These are phyloP conservation scores for Protonibea diacanthus DNA, from an alignment of 2,797 vertebrate genomes.

Conservation along the genomic window DNA sequence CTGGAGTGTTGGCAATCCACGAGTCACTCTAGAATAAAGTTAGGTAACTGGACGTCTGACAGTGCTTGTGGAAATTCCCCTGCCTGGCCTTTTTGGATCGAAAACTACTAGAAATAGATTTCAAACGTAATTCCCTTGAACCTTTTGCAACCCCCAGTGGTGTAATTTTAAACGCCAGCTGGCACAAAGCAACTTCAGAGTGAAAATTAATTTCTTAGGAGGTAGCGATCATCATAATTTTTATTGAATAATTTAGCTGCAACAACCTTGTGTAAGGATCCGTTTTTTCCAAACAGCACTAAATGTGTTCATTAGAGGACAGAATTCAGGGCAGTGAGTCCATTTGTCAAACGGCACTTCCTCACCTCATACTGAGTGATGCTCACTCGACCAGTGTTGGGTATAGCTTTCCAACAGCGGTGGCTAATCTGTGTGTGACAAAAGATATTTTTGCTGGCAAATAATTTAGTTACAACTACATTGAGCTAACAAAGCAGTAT, in stretches of 20 bases:
- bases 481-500: conserved; percentile 68
- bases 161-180: conserved; percentile 35
- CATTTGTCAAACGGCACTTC: conserved; percentile 81
- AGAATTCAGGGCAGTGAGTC: conserved; percentile 65
- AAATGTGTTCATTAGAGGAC: conserved; percentile 66
- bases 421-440: conserved; percentile 86
- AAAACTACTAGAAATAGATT: conserved; percentile 9
- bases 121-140: conserved; percentile 20
- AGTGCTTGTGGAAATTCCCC: conserved; percentile 34
- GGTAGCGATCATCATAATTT: conserved; percentile 22
- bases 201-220: conserved; percentile 6
- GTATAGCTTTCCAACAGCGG: conserved; percentile 85
- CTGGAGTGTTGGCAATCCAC: conserved; percentile 20
- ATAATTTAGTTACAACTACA: conserved; percentile 80
- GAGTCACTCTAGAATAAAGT: conserved; percentile 27
- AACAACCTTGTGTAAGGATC: conserved; percentile 51
- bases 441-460: conserved; percentile 85
- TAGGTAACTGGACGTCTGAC: conserved; percentile 24
- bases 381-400: conserved; percentile 84
- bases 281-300: conserved; percentile 49
- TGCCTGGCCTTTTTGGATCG: conserved; percentile 15
- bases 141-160: conserved; percentile 39
- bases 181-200: conserved; percentile 45
- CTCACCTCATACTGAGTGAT: conserved; percentile 84
- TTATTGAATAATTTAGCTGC: conserved; percentile 43